These are phyloP conservation scores for Pomatorhinus ruficollis DNA, from an alignment of 2,113 vertebrate genomes.

Conservation along the genomic window DNA sequence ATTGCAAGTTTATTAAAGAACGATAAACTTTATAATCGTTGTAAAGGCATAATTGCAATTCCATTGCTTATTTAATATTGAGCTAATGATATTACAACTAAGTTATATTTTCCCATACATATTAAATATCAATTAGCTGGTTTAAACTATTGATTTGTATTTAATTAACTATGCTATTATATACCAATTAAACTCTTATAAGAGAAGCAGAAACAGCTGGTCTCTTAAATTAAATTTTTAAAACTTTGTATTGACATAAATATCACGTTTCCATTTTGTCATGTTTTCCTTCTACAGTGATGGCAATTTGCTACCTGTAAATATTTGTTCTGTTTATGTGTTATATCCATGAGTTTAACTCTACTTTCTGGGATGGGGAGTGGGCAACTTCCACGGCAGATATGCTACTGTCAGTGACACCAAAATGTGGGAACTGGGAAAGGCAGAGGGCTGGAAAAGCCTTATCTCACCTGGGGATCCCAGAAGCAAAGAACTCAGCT, in stretches of 20 bases:
- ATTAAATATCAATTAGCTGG: slow-evolving; percentile 83
- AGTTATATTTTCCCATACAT: slow-evolving; percentile 72
- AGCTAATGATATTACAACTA: slow-evolving; percentile 75
- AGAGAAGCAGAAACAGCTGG: slow-evolving; percentile 75
- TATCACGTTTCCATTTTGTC: slow-evolving; percentile 10
- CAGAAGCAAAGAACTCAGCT: neutral
- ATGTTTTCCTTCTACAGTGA: neutral
- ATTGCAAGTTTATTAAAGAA: slow-evolving; percentile 79
- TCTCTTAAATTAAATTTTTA: slow-evolving; percentile 68
- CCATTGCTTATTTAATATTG: slow-evolving; percentile 77
- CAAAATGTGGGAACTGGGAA: rapidly evolving
- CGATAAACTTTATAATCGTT: slow-evolving; percentile 74
- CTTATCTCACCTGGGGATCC: neutral
- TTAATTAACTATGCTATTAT: slow-evolving; percentile 83
- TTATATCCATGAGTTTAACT: neutral
- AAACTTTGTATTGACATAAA: slow-evolving; percentile 62
- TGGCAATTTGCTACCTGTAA: neutral
- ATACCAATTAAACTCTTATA: slow-evolving; percentile 80
- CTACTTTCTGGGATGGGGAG: neutral
- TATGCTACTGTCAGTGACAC: neutral
- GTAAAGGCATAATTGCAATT: slow-evolving; percentile 73
- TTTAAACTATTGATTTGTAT: slow-evolving; percentile 83
- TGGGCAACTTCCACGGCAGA: rapidly evolving
- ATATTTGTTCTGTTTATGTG: neutral
- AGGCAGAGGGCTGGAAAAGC: neutral